phyloP scores from a whole-genome alignment of 1,140 invertebrate species.

The Philopotamus ludificatus region DNA sequence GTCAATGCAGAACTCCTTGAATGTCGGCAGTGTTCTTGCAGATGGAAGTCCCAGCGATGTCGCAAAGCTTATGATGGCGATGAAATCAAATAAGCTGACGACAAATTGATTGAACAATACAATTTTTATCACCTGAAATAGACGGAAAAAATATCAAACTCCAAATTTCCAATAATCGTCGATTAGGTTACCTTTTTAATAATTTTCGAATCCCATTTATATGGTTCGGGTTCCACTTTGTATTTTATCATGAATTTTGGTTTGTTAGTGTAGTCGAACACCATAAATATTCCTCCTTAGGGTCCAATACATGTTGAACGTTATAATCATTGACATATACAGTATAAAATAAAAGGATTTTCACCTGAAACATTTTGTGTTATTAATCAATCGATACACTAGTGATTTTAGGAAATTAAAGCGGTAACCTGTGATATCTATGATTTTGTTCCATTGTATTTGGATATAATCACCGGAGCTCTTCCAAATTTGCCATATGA shows the following conservation, averaged over 20 bases:
- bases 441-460: slow-evolving; percentile 75
- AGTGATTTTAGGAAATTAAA: too few species aligned
- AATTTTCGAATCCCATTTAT: slow-evolving; percentile 35
- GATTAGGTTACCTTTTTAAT: neutral
- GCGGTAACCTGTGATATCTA: slow-evolving; percentile 58
- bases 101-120: slow-evolving; percentile 79
- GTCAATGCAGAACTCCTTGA: slow-evolving; percentile 80
- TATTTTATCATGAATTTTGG: slow-evolving; percentile 34
- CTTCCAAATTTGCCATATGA: slow-evolving; percentile 82
- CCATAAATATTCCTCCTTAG: slow-evolving; percentile 28
- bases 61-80: slow-evolving; percentile 65
- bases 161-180: too few species aligned
- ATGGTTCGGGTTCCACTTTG: slow-evolving; percentile 36
- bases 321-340: slow-evolving; percentile 16
- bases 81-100: slow-evolving; percentile 66
- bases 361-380: slow-evolving; percentile 45
- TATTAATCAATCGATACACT: neutral
- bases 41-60: slow-evolving; percentile 66
- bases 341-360: slow-evolving; percentile 26
- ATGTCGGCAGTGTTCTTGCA: slow-evolving; percentile 73
- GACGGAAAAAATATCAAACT: neutral
- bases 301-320: slow-evolving; percentile 32
- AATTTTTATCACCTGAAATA: slow-evolving; percentile 61
- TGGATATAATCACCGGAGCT: slow-evolving; percentile 87
- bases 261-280: slow-evolving; percentile 32